Base-by-base conservation (phyloP, 2,113 vertebrate genomes). In the Rissa tridactyla region DNA sequence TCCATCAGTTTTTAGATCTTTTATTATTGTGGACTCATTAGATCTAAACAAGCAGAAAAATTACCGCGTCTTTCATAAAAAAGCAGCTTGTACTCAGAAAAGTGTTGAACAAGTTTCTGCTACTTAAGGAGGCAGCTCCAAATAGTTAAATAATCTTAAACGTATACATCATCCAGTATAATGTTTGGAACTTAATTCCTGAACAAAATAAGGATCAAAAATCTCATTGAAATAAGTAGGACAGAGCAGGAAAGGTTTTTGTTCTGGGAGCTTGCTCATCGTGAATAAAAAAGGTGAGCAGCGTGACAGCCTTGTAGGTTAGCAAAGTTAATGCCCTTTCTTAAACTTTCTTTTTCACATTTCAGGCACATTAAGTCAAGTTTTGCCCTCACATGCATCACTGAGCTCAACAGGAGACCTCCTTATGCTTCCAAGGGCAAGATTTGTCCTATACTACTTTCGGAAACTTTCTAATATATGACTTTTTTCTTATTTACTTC, bases 341-440 rank as follows among this genome's bases (percentile, higher is more conserved):
- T 81, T 71, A 83, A 90, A 92, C 76, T 84, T 86, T 88, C 15
- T 78, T 81, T 62, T 90, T 73, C 68, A 51, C 42, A 55, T 92
- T 95, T 93, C 71, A 90, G 85, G 87, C 40, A 81, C 64, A 64
- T 78, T 86, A 95, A 88, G 88, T 96, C 92, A 93, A 86, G 64
- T 75, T 90, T 65, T 95, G 51, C 58, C 79, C 90, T 95, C 82
- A 54, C 36, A 96, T 88, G 93, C 85, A 88, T 90, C 88, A 82
- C 57, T 91, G 94, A 94, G 90, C 93, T 96, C 93, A 88, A 94
- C 42, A 96, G 96, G 94, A 95, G 52, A 73, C 40, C 42, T 86
- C 71, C 51, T 54, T 90, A 92, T 86, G 66, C 32, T 95, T 88
- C 64, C 64, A 95, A 89, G 88, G 80, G 68, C 76, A 96, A 90